Percentiles rank a stretch among this genome's conserved stretches.
phyloP scores from a whole-genome alignment of 1,140 invertebrate species.

The Drosophila nasuta region DNA sequence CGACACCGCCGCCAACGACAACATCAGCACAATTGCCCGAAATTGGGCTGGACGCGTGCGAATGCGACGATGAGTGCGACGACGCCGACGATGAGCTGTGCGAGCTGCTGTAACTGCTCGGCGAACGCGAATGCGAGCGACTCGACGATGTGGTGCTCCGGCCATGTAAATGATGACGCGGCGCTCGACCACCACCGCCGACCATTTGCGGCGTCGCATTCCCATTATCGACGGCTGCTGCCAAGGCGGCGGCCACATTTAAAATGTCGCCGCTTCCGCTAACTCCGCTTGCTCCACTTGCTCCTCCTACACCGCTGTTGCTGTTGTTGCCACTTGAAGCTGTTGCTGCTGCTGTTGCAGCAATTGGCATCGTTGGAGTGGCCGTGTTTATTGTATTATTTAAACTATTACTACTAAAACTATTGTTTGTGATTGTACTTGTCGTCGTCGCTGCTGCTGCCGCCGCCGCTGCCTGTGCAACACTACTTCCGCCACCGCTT shows the following conservation, averaged over 20 bases:
- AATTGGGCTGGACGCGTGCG: slow-evolving; percentile 81
- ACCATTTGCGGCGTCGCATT: slow-evolving; percentile 15
- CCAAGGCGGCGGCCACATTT: slow-evolving; percentile 85
- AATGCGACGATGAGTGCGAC: slow-evolving; percentile 84
- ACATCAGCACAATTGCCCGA: slow-evolving; percentile 78
- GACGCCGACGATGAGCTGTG: slow-evolving; percentile 81
- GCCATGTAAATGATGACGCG: slow-evolving; percentile 73
- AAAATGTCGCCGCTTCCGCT: slow-evolving; percentile 63
- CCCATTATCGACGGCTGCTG: slow-evolving; percentile 82
- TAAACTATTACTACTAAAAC: slow-evolving; percentile 84
- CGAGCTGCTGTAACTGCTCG: slow-evolving; percentile 84
- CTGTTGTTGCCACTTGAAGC: slow-evolving; percentile 29
- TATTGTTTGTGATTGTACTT: slow-evolving; percentile 85
- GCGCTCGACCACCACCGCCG: slow-evolving; percentile 9
- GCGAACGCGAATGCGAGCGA: slow-evolving; percentile 86
- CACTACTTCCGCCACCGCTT: slow-evolving; percentile 36
- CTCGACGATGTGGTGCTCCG: slow-evolving; percentile 85
- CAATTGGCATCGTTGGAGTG: slow-evolving; percentile 78
- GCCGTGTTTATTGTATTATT: slow-evolving; percentile 81
- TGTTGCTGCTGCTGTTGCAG: slow-evolving; percentile 41
- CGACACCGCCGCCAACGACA: slow-evolving; percentile 41
- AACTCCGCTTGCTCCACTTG: not conserved
- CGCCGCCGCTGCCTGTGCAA: slow-evolving; percentile 34
- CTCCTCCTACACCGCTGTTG: slow-evolving; percentile 23
- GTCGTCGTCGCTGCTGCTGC: slow-evolving; percentile 66